Conservation (phyloP, 2,113 vertebrate species). For the Andinoacara biseriatus region DNA sequence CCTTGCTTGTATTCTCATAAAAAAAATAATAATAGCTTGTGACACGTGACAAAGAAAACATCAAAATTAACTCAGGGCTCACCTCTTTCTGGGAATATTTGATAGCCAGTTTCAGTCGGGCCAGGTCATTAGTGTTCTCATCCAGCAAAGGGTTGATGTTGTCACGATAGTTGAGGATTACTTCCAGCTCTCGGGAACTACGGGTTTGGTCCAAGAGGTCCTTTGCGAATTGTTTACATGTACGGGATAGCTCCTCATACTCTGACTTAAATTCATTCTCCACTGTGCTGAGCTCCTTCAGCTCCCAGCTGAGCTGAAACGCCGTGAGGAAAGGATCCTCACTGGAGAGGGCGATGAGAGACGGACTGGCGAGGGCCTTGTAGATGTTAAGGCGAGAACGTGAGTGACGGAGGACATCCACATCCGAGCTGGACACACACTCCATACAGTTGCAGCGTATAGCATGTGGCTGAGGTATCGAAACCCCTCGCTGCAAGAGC, state of each 20-base stretch:
- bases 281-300: constrained; percentile 93
- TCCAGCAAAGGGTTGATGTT: constrained; percentile 90
- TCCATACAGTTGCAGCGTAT: constrained; percentile 95
- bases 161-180: constrained; percentile 96
- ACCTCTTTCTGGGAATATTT: constrained; percentile 99
- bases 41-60: neutral
- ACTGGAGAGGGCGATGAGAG: constrained; percentile 92
- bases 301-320: constrained; percentile 97
- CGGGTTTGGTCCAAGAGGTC: constrained; percentile 96
- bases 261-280: constrained; percentile 98
- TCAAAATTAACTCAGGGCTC: constrained; percentile 39
- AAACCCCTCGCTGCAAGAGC: constrained; percentile 94
- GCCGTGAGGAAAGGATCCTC: constrained; percentile 98
- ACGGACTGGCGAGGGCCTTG: constrained; percentile 92
- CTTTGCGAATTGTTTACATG: constrained; percentile 95
- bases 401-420: constrained; percentile 94
- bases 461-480: constrained; percentile 91
- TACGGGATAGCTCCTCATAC: constrained; percentile 91
- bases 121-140: constrained; percentile 89
- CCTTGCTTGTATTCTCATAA: neutral
- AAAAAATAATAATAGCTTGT: neutral
- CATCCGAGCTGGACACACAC: constrained; percentile 91
- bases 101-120: constrained; percentile 95
- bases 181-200: constrained; percentile 94
- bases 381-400: constrained; percentile 97